Evolutionary conservation across 2,888 invertebrate genomes (phyloP).

Genomic region (Aphodius sticticus): DNA sequence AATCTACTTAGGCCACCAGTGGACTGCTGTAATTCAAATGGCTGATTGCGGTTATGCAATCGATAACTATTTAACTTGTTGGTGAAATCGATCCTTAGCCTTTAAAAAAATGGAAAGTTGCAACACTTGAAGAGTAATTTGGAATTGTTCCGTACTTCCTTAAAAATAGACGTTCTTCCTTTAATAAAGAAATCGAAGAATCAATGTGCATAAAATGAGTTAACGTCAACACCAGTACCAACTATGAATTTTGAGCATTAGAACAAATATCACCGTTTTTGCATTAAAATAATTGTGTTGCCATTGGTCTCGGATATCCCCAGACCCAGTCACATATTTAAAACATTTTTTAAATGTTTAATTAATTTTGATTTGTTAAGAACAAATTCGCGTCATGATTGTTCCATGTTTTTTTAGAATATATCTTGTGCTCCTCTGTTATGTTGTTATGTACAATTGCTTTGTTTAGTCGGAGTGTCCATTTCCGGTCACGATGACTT

Average conservation of each 20-base stretch:
- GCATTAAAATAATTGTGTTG: neutral
- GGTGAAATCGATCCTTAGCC: too few relatives aligned
- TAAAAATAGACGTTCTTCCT: too few relatives aligned
- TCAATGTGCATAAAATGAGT: neutral
- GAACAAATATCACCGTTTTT: constrained; percentile 13
- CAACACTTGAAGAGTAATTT: constrained; percentile 11
- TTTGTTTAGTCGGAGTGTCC: constrained; percentile 54
- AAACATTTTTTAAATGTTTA: neutral
- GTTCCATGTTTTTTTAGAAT: constrained; percentile 57
- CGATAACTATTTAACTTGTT: too few relatives aligned
- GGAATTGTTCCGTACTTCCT: neutral
- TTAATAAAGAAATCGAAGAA: neutral
- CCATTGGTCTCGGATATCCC: neutral
- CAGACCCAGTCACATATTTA: neutral
- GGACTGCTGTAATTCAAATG: too few relatives aligned
- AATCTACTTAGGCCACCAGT: too few relatives aligned
- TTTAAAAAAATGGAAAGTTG: neutral
- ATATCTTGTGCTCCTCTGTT: constrained; percentile 37
- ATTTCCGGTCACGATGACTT: constrained; percentile 52
- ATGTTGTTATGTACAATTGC: neutral
- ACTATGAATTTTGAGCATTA: constrained; percentile 31
- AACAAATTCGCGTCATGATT: constrained; percentile 46
- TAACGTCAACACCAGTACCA: constrained; percentile 1
- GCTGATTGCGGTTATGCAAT: too few relatives aligned
- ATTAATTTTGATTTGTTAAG: constrained; percentile 6